Conservation (phyloP, 2,888 invertebrate genomes). For the Halictus ligatus region DNA sequence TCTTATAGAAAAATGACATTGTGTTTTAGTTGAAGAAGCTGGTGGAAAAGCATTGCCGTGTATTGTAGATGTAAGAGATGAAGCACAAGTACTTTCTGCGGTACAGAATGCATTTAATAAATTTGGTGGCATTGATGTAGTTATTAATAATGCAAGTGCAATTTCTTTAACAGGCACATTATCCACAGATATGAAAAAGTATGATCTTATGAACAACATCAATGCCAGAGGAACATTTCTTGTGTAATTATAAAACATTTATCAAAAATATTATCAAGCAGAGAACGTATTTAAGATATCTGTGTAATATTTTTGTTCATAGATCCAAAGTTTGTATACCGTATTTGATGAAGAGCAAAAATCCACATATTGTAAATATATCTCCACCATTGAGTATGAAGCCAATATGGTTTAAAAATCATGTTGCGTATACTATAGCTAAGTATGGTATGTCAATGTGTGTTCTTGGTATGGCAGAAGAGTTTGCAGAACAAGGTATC, state of each 20-base stretch:
- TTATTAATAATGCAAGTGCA: slow-evolving; percentile 98
- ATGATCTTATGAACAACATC: slow-evolving; percentile 97
- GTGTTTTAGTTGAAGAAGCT: slow-evolving; percentile 90
- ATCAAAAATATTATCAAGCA: neutral
- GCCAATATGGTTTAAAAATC: slow-evolving; percentile 95
- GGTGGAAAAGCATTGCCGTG: slow-evolving; percentile 95
- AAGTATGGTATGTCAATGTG: slow-evolving; percentile 99
- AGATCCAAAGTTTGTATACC: slow-evolving; percentile 97
- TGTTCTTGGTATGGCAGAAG: slow-evolving; percentile 98
- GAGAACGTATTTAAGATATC: neutral
- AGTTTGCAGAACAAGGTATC: slow-evolving; percentile 92
- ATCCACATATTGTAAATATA: slow-evolving; percentile 97
- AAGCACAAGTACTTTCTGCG: slow-evolving; percentile 90
- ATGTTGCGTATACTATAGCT: slow-evolving; percentile 99
- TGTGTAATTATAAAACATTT: slow-evolving; percentile 88
- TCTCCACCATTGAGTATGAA: slow-evolving; percentile 97
- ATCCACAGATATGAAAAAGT: slow-evolving; percentile 96
- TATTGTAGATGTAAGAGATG: slow-evolving; percentile 94
- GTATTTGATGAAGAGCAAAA: slow-evolving; percentile 92
- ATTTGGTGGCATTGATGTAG: slow-evolving; percentile 98
- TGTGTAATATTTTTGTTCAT: slow-evolving; percentile 70
- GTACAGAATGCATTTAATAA: slow-evolving; percentile 91
- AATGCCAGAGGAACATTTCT: slow-evolving; percentile 98
- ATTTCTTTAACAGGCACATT: slow-evolving; percentile 93
- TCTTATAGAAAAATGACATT: neutral